Percentiles rank a stretch among this genome's conserved stretches.
Evolutionary conservation across 2,888 invertebrate genomes (phyloP).

Genomic region (Eupithecia abbreviata): DNA sequence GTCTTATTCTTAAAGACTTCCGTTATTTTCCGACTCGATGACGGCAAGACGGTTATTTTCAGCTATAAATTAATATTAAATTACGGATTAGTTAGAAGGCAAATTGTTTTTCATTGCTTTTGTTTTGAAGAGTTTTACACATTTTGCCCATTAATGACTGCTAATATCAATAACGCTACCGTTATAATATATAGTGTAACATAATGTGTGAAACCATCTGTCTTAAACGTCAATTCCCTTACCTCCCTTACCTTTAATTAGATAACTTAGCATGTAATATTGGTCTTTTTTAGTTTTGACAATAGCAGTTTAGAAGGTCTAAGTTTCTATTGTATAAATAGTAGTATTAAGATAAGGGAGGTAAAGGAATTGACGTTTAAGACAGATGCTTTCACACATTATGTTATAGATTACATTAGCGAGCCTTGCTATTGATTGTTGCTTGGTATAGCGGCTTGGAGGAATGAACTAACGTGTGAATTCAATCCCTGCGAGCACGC

Average conservation of each 20-base stretch:
- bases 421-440: background rate
- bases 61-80: conserved; percentile 80
- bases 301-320: no score
- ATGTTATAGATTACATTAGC: background rate
- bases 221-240: background rate
- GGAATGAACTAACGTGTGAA: conserved; percentile 46
- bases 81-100: conserved; percentile 64
- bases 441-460: conserved; percentile 22
- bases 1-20: conserved; percentile 82
- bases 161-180: no score
- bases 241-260: no score
- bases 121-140: conserved; percentile 1
- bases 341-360: no score
- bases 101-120: conserved; percentile 58
- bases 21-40: conserved; percentile 82
- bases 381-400: background rate
- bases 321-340: no score
- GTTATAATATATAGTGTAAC: background rate
- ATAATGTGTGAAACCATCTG: background rate
- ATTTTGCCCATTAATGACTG: background rate
- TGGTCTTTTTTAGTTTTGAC: no score
- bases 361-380: background rate
- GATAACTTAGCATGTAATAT: no score
- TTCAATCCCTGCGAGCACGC: conserved; percentile 61
- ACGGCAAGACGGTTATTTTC: conserved; percentile 75